A percentile compares a stretch with the other conserved stretches of the same genome.
Conservation (phyloP, 2,113 vertebrate genomes). For the Australoheros scitulus region DNA sequence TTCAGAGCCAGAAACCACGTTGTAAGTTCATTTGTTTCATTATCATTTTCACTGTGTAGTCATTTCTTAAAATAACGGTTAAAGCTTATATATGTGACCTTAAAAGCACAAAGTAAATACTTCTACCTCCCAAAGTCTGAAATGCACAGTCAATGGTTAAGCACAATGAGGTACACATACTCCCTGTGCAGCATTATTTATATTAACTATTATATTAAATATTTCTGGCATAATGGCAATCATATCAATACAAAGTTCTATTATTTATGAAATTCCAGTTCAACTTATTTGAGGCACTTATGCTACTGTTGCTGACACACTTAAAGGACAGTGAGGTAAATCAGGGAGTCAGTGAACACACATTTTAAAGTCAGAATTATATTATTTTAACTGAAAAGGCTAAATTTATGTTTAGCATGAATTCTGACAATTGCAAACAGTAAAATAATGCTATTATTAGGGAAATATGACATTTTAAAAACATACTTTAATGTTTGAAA, state of each 20-base stretch:
- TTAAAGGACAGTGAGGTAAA: slow-evolving; percentile 3
- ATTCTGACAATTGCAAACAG: not conserved
- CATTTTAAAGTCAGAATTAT: not conserved
- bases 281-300: not conserved
- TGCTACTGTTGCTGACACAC: not conserved
- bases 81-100: not conserved
- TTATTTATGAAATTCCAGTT: not conserved
- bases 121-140: not conserved
- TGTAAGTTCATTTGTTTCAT: slow-evolving; percentile 70
- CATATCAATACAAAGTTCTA: not conserved
- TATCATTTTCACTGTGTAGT: not conserved
- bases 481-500: not conserved
- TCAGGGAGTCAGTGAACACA: not conserved
- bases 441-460: not conserved
- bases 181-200: not conserved
- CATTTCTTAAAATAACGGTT: not conserved
- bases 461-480: not conserved
- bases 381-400: not conserved
- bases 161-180: not conserved
- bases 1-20: slow-evolving; percentile 65
- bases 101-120: not conserved
- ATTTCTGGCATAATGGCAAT: not conserved
- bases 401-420: not conserved
- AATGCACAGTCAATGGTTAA: not conserved
- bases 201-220: too few relatives aligned